Percentiles rank a stretch among this genome's conserved stretches.
Conservation (phyloP, 2,113 vertebrate species). For the Pseudopodoces humilis region DNA sequence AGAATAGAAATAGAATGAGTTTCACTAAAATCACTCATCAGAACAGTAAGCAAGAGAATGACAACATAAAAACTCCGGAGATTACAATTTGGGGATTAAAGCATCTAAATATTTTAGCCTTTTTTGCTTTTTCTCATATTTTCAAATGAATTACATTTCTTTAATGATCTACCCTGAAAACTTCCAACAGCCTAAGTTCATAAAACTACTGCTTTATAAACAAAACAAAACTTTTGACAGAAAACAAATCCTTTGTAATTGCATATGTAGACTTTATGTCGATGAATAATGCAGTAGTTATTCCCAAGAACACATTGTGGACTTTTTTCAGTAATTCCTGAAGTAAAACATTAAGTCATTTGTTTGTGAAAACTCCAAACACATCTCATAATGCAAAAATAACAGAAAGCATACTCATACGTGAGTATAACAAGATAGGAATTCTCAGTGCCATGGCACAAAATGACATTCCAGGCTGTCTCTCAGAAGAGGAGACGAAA, state of each 20-base stretch:
- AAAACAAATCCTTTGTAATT: not conserved
- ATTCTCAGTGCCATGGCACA: not conserved
- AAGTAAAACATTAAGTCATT: not conserved
- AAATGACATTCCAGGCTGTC: not conserved
- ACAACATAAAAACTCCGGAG: not conserved
- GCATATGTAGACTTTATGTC: not conserved
- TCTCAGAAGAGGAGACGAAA: not conserved
- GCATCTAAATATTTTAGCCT: not conserved
- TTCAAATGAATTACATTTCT: not conserved
- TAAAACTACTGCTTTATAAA: not conserved
- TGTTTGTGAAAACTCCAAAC: not conserved
- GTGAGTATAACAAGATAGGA: not conserved
- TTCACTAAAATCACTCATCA: not conserved
- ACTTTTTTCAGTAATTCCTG: not conserved
- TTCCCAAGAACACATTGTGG: not conserved
- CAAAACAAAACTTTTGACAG: not conserved
- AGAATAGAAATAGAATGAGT: not conserved
- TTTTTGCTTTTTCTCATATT: not conserved
- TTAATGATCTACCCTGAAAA: not conserved
- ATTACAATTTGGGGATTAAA: not conserved
- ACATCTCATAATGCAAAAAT: not conserved
- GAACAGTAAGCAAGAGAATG: not conserved
- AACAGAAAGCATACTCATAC: not conserved
- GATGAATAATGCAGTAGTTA: not conserved
- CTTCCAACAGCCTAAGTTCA: not conserved